Evolutionary conservation across 2,888 invertebrate species (phyloP), one percentile per base, ranked within the genome.

Genomic region (Cataglyphis cursor): DNA sequence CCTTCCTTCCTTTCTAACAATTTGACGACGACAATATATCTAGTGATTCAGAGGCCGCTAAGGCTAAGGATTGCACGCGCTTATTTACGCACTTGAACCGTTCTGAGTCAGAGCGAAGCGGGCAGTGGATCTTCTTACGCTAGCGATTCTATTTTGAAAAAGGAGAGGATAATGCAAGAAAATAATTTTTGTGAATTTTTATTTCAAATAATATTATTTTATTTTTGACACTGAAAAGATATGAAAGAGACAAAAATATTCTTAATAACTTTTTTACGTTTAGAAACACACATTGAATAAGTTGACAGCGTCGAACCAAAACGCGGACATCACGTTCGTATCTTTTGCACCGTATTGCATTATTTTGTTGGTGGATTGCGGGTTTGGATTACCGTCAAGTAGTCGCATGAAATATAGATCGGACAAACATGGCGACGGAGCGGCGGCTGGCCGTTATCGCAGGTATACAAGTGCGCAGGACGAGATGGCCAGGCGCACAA

Each of bases 401-500:
- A 81, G 84, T 73, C 80, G 73, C 86, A 88, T 92, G 87, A 92
- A 91, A 90, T 90, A 92, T 91, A 86, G 70, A 91, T 72, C 73
- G 86, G 61, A 87, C 88, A 92, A 92, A 92, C 92, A 92, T 70
- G 78, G 85, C 78, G 68, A 73, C 73, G 62, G 65, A 83, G 78
- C 70, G 86, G 82, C 62, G 41, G 68, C 81, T 57, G 85, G 59
- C 75, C 89, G 86, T 90, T 90, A 90, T 91, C 91, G 82, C 86
- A 85, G 70, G 82, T 83, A 84, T 88, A 87, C 84, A 87, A 90
- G 89, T 89, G 87, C 76, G 85, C 85, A 86, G 87, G 90, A 89
- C 87, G 78, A 88, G 91, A 89, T 89, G 91, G 89, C 86, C 84
- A 86, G 81, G 87, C 87, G 90, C 88, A 91, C 91, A 94, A 94